Evolutionary conservation across 2,113 vertebrate species (phyloP), one percentile per base, ranked within the genome.

Genomic region (Engystomops pustulosus): DNA sequence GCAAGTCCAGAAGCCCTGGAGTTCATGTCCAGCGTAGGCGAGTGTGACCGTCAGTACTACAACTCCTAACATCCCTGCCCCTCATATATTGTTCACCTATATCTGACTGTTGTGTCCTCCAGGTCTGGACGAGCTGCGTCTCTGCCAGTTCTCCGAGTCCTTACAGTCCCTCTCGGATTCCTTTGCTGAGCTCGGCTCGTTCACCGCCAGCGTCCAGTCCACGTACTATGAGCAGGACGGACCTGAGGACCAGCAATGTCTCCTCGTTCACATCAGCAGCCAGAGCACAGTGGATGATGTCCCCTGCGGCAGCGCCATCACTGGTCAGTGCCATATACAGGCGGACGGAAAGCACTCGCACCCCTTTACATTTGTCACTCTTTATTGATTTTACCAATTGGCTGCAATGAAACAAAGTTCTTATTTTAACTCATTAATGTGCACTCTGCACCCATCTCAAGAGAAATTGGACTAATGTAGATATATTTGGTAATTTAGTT

Each of bases 261-360:
- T 94, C 69, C 78, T 95, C 17, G 91, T 98, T 36, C 94, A 93
- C 0, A 94, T 95, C 4, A 91, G 79, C 38, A 95, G 92, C 89
- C 87, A 85, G 0, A 85, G 95, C 41, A 72, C 86, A 65, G 78
- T 91, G 38, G 93, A 94, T 0, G 89, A 91, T 0, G 86, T 86
- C 2, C 92, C 92, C 1, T 92, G 90, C 74, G 95, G 94, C 80
- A 96, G 92, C 49, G 91, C 91, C 8, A 89, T 98, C 85, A 91
- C 86, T 86, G 95, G 97, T 98, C 87, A 82, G 86, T 27, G 60
- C 49, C 4, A 20, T 7, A 4, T 49, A 17, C 47, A 17, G 4
- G 4, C 38, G n/a, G n/a, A n/a, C n/a, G n/a, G n/a, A n/a, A n/a
- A n/a, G n/a, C n/a, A n/a, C n/a, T n/a, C n/a, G n/a, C n/a, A n/a